A percentile compares a stretch with the other conserved stretches of the same genome.
phyloP scores from a whole-genome alignment of 2,797 vertebrate genomes.

The Mareca penelope region DNA sequence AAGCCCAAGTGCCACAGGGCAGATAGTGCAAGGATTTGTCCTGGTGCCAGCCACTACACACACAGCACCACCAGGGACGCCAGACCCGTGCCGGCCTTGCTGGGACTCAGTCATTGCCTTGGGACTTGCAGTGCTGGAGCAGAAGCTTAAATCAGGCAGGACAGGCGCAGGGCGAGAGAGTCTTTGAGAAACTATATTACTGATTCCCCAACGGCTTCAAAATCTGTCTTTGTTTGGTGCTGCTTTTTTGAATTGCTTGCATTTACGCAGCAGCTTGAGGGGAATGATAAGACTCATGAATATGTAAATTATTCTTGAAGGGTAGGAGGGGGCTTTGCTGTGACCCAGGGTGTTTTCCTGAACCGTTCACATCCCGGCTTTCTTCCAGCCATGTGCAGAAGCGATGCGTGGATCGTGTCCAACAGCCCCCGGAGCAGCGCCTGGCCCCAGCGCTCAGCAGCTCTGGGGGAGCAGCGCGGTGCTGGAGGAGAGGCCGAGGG shows the following conservation, averaged over 20 bases:
- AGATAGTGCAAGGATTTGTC: not conserved
- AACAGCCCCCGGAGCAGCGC: accelerated
- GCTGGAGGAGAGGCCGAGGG: accelerated
- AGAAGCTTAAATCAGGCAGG: not conserved
- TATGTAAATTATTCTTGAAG: slow-evolving; percentile 34
- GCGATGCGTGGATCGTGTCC: accelerated
- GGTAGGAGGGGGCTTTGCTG: not conserved
- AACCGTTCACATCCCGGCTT: accelerated
- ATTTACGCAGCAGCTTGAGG: slow-evolving; percentile 51
- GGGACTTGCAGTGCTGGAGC: not conserved
- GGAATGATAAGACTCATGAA: slow-evolving; percentile 62
- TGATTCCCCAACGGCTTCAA: not conserved
- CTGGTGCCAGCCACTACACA: accelerated
- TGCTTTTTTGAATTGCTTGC: slow-evolving; percentile 14
- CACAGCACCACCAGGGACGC: accelerated
- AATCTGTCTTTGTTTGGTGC: slow-evolving; percentile 20
- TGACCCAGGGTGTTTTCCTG: not conserved
- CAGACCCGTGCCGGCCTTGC: not conserved
- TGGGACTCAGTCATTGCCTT: not conserved
- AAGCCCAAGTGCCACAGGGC: accelerated
- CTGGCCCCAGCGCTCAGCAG: accelerated
- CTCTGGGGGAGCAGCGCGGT: not conserved
- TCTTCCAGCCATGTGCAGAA: not conserved
- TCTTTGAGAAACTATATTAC: not conserved
- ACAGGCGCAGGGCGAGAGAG: not conserved